Percentiles rank a stretch among this genome's conserved stretches.
These are phyloP conservation scores for Sinohyriopsis cumingii DNA, from an alignment of 2,888 invertebrate genomes.

Conservation along the genomic window DNA sequence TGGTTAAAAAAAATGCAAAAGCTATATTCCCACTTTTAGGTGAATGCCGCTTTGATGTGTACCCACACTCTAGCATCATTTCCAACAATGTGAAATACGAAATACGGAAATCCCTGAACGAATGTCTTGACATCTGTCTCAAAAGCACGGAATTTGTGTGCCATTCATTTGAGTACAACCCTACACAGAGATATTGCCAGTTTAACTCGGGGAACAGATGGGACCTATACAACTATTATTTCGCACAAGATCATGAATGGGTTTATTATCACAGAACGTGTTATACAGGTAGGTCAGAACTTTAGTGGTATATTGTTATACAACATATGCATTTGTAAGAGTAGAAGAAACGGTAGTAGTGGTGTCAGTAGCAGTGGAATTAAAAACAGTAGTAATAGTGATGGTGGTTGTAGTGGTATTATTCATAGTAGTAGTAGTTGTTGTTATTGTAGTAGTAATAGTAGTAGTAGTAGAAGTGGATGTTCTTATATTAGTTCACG, in stretches of 20 bases:
- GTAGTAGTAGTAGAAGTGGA: no score
- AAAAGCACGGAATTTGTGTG: conserved; percentile 13
- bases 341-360: no score
- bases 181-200: conserved; percentile 19
- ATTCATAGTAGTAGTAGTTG: no score
- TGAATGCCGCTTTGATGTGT: conserved; percentile 19
- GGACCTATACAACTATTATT: conserved; percentile 16
- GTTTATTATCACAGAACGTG: conserved; percentile 32
- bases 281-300: conserved; percentile 22
- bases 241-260: conserved; percentile 21
- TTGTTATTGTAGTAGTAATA: no score
- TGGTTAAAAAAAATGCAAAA: no score
- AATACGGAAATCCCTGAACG: conserved; percentile 9
- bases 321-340: no score
- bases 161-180: conserved; percentile 30
- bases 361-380: no score
- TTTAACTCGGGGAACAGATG: conserved; percentile 34
- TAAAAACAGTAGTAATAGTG: no score
- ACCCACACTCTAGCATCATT: conserved; percentile 16
- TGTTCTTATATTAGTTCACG: no score
- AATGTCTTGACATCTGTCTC: conserved; percentile 22
- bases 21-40: conserved; percentile 7
- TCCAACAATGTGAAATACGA: conserved; percentile 14
- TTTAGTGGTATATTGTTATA: no score
- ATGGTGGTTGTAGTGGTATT: no score